Base-by-base conservation (phyloP, 2,888 invertebrate genomes). In the Phalera bucephala region DNA sequence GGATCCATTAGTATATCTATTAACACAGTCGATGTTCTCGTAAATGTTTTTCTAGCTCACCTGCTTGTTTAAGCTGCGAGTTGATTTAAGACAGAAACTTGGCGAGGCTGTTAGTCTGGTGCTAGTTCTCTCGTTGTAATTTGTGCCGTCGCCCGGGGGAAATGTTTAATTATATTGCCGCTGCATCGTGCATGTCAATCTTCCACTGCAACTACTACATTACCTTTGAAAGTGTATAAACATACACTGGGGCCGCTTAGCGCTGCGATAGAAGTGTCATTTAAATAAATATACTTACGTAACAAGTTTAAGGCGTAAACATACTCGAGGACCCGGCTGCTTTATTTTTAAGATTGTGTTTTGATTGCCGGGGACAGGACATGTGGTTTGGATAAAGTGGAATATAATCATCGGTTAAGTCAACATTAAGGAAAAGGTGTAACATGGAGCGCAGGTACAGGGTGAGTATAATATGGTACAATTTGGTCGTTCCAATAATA, bases 341-440 rank as follows among this genome's bases (percentile, higher is more conserved):
- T 52, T 14, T 14, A 9, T 27, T 14, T 27, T 13, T 14, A 14
- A 33, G 36, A 60, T 62, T 45, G 32, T 36, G 44, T 34, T 59
- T 62, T 62, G 60, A 60, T 60, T 48, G 40, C 15, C 36, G 37
- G 12, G 33, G 36, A 40, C 33, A 31, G 33, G 48, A 45, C 44
- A 55, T 45, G 59, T 40, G 40, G 44, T 50, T 50, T 59, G 48
- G 50, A 43, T 54, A 47, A 59, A 60, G 55, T 59, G 46, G 63
- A 55, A 37, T 62, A 55, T 59, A 59, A 60, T 62, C 32, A 36
- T 31, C 26, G 22, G 23, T 43, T 50, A 27, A 14, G 27, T 14
- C 27, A 14, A 27, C 14, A 27, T 27, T 27, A 27, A 10, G 14
- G 19, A 4, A 23, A 15, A n/a, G 19, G 23, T 23, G 11, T 23